Conservation (phyloP, 2,113 vertebrate species). For the Ictalurus punctatus region DNA sequence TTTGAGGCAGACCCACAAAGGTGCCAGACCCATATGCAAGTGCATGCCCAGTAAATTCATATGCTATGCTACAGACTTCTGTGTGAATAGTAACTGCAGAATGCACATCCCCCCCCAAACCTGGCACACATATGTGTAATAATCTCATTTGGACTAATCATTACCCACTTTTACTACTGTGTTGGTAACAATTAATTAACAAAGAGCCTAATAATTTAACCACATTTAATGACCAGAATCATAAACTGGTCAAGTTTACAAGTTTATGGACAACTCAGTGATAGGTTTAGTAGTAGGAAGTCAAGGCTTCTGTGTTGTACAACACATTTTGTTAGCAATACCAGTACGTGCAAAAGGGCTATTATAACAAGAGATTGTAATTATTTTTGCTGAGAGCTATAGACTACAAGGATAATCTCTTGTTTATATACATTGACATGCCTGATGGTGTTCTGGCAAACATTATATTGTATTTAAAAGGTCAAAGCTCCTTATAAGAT, state of each 20-base stretch:
- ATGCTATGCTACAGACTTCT: no score
- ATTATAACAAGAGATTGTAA: neutral
- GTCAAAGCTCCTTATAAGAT: neutral
- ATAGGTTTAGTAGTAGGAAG: neutral
- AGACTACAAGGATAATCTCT: neutral
- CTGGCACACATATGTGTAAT: no score
- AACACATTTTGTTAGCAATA: neutral
- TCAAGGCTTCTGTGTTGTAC: neutral
- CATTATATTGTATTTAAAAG: neutral
- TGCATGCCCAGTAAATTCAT: no score
- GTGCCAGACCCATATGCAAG: no score
- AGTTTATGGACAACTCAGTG: neutral
- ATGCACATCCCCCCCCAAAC: no score
- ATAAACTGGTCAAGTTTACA: neutral
- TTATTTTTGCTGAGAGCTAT: neutral
- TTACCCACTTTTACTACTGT: no score
- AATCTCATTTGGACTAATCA: no score
- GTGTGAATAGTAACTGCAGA: no score
- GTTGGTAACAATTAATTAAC: no score
- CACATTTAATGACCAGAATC: no score
- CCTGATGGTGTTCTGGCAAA: neutral
- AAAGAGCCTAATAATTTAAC: no score
- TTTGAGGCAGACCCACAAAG: no score
- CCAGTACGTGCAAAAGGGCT: neutral
- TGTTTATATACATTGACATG: neutral